Base-by-base conservation (phyloP, 2,797 vertebrate species). In the Smutsia gigantea region DNA sequence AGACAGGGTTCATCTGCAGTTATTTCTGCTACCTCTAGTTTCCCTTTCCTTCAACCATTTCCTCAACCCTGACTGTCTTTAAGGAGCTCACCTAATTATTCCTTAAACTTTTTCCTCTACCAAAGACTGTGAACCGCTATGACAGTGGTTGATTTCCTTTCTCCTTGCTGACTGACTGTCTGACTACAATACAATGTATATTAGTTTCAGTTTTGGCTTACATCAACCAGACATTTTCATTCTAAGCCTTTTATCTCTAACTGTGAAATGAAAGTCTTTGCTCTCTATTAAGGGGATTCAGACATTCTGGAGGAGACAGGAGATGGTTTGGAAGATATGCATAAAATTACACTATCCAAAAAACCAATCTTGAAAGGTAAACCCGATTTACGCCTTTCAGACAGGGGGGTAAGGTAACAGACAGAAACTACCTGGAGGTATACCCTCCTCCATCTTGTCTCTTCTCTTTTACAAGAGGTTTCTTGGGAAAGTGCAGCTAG, bases 171-270 rank as follows among this genome's bases (percentile, higher is more conserved):
- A 27, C 37, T 92, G n/a, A 53, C 61, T 68, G 31, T 29, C 79
- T 87, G 75, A 81, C 84, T 93, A 77, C 17, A 37, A 21, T n/a
- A 53, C 21, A 61, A 7, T 66, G 37, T 21, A n/a, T 88, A 94
- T 95, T 89, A 64, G 42, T 94, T 97, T 96, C 72, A 42, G 77
- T 75, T 27, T 71, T 89, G 61, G 93, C 93, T 96, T 97, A 92
- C 5, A 92, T 97, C 93, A 97, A 88, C 68, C 21, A 93, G 94
- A 93, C 57, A 79, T 93, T 95, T 96, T 93, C 92, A 89, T 90
- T 88, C 25, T 46, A 72, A 87, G 37, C 19, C 46, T 86, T 94
- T 94, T 95, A 90, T 96, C 93, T 94, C 55, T 82, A 88, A 78
- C 51, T 46, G 82, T 72, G 77, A 96, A 96, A 92, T 78, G 53